Conservation (phyloP, 2,888 invertebrate genomes). For the Dynastes grantii region DNA sequence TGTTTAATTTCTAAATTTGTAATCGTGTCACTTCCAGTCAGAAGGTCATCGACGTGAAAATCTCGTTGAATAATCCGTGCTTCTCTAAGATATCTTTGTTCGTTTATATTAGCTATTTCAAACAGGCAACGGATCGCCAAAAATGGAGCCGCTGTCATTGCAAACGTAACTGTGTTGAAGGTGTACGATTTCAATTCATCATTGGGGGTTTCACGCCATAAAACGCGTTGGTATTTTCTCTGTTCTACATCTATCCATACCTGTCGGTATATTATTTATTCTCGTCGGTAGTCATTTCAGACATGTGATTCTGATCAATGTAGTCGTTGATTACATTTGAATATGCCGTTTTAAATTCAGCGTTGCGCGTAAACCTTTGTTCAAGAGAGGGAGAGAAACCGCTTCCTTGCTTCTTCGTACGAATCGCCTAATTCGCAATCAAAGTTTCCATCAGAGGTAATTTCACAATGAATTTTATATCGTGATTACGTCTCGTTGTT, state of each 20-base stretch:
- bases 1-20: too few relatives aligned
- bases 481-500: slow-evolving; percentile 1
- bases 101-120: slow-evolving; percentile 29
- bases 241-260: slow-evolving; percentile 28
- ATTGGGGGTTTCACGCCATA: too few relatives aligned
- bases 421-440: not conserved
- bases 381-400: slow-evolving; percentile 4
- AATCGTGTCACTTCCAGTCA: not conserved
- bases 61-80: slow-evolving; percentile 23
- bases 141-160: slow-evolving; percentile 28
- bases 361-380: not conserved
- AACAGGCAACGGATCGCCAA: slow-evolving; percentile 22
- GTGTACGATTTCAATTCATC: not conserved
- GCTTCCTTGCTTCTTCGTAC: not conserved
- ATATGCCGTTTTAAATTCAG: not conserved
- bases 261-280: slow-evolving; percentile 8
- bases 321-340: not conserved
- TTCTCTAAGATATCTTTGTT: slow-evolving; percentile 17
- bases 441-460: slow-evolving; percentile 3
- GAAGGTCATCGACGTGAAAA: slow-evolving; percentile 49
- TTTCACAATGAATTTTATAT: slow-evolving; percentile 3
- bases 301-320: not conserved
- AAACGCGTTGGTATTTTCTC: too few relatives aligned
- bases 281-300: not conserved
- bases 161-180: slow-evolving; percentile 38